Percentiles rank a stretch among this genome's conserved stretches.
Conservation (phyloP, 1,140 invertebrate genomes). For the Procambarus virginalis region DNA sequence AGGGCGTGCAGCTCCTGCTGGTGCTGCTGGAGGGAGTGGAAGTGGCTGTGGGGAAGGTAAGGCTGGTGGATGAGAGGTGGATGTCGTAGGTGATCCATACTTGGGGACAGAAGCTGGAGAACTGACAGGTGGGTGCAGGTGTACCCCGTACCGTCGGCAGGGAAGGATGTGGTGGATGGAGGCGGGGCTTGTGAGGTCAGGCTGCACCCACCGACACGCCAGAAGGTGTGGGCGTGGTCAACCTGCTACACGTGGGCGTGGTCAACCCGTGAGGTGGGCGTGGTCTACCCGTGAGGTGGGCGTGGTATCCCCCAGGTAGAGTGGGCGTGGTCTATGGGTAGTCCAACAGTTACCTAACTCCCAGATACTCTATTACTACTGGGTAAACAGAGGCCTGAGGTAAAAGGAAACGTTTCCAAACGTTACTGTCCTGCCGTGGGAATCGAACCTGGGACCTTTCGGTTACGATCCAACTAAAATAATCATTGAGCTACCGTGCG, state of each 20-base stretch:
- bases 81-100: neutral
- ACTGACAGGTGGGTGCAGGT: neutral
- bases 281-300: neutral
- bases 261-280: neutral
- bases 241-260: neutral
- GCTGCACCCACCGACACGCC: neutral
- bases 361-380: too few species aligned
- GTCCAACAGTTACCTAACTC: too few species aligned
- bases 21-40: neutral
- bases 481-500: too few species aligned
- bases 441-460: too few species aligned
- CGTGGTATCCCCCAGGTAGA: neutral
- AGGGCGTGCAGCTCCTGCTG: neutral
- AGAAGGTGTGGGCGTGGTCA: too few species aligned
- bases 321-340: neutral
- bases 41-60: neutral
- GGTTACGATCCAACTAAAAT: too few species aligned
- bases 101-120: neutral
- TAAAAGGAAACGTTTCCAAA: too few species aligned
- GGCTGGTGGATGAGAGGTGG: neutral
- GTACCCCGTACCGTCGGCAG: neutral
- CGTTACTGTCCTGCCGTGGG: too few species aligned
- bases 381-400: too few species aligned
- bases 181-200: neutral
- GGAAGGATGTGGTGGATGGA: neutral